Percentiles rank a stretch among this genome's conserved stretches.
These are phyloP conservation scores for Eurytoma californica DNA, from an alignment of 2,888 invertebrate genomes.

Conservation along the genomic window DNA sequence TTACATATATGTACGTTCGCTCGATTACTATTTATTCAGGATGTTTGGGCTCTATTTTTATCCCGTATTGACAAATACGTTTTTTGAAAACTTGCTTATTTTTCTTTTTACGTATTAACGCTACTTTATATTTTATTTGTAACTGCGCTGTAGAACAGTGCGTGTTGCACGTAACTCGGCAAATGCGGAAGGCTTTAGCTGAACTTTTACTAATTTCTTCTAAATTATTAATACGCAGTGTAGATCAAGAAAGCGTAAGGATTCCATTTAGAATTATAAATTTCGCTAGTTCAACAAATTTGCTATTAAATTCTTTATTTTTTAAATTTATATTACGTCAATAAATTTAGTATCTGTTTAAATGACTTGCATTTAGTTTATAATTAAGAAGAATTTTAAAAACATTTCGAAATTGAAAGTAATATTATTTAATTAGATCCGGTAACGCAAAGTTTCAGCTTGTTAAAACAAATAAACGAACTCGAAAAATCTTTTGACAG, in stretches of 20 bases:
- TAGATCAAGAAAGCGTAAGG: too few relatives aligned
- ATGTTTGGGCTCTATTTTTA: constrained; percentile 67
- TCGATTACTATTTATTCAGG: constrained; percentile 59
- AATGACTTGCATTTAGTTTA: too few relatives aligned
- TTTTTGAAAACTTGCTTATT: not conserved
- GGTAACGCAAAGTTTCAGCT: too few relatives aligned
- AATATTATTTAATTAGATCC: too few relatives aligned
- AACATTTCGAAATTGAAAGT: too few relatives aligned
- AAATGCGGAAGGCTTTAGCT: constrained; percentile 19
- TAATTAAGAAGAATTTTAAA: too few relatives aligned
- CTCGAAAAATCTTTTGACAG: not conserved
- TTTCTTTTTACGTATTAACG: constrained; percentile 66
- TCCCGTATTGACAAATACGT: constrained; percentile 68
- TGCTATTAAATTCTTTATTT: too few relatives aligned
- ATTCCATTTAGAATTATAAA: too few relatives aligned
- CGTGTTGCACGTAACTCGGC: constrained; percentile 41
- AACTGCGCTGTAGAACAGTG: constrained; percentile 52
- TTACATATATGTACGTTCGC: constrained; percentile 1
- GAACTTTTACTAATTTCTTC: not conserved
- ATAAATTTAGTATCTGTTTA: too few relatives aligned
- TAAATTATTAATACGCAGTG: too few relatives aligned
- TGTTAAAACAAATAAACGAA: not conserved
- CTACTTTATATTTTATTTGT: constrained; percentile 53
- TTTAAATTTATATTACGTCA: too few relatives aligned
- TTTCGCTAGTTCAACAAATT: too few relatives aligned